Base-by-base conservation (phyloP, 1,140 invertebrate genomes). In the Drosophila hydei region DNA sequence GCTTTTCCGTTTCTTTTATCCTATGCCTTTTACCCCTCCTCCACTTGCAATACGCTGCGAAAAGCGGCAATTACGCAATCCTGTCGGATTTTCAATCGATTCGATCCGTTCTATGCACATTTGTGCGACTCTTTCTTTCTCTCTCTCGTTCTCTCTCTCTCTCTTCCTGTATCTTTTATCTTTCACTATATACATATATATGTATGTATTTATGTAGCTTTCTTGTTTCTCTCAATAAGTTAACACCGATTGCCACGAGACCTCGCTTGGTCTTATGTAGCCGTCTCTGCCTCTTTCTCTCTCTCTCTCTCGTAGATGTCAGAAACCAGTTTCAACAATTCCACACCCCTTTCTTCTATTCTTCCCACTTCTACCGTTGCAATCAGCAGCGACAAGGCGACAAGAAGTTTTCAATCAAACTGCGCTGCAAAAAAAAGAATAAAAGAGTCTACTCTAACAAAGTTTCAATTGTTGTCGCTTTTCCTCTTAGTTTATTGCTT, bases 381-480 rank as follows among this genome's bases (percentile, higher is more conserved):
- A 59, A 68, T 59, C 64, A 52, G 47, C 38, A 27, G 45, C 61
- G 50, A 63, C 62, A 55, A 64, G 23, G 54, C 60, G 67, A 63
- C 60, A 58, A 71, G 61, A 64, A 64, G 36, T 71, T 64, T 71
- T 71, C 61, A 71, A 71, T 71, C 68, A 71, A 51, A 64, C 18
- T 48, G 21, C 38, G 18, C 19, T 69, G 67, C 58, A 62, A 69
- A 69, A 61, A 42, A 48, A 25, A 18, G 9, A 38, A 27, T 30
- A 47, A n/a, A 23, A 19, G 3, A 45, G 11, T 11, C 30, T 0
- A 55, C 45, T 47, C n/a, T 47, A 58, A 47, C 30, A 70, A 64
- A 42, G 33, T 56, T 42, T 55, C 42, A 42, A 70, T 64, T 64
- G 51, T 42, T 42, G 38, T 42, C 16, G 38, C 38, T 14, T 42